These are phyloP conservation scores for Gymnarchus niloticus DNA, from an alignment of 2,113 vertebrate genomes.

Conservation along the genomic window DNA sequence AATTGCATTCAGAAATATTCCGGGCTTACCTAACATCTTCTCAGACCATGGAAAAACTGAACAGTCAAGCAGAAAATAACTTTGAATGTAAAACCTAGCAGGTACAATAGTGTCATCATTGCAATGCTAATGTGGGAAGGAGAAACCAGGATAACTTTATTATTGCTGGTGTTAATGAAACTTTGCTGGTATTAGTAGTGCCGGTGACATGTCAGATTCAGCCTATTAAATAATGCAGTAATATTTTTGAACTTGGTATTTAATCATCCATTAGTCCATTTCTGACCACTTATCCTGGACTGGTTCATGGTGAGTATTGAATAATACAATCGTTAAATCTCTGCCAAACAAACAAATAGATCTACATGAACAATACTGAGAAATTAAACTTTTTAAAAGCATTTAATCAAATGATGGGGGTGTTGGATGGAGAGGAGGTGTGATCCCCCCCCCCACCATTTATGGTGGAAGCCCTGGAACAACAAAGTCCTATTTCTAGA, in stretches of 20 bases:
- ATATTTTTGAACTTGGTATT: neutral
- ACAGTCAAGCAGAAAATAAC: neutral
- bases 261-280: neutral
- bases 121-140: neutral
- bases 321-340: neutral
- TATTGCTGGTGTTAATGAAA: neutral
- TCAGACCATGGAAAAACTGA: constrained; percentile 25
- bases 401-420: neutral
- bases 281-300: neutral
- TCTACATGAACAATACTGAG: neutral
- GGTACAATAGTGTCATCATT: neutral
- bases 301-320: neutral
- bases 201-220: neutral
- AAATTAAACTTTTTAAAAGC: neutral
- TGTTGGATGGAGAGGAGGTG: neutral
- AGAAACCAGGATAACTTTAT: neutral
- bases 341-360: neutral
- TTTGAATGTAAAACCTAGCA: neutral
- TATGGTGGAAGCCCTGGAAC: neutral
- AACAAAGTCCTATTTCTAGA: neutral
- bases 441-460: neutral
- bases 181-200: neutral
- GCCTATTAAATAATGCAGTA: neutral
- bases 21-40: constrained; percentile 39
- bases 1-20: constrained; percentile 3